These are phyloP conservation scores for Cylloceria caligata DNA, from an alignment of 2,888 invertebrate genomes.

Conservation along the genomic window DNA sequence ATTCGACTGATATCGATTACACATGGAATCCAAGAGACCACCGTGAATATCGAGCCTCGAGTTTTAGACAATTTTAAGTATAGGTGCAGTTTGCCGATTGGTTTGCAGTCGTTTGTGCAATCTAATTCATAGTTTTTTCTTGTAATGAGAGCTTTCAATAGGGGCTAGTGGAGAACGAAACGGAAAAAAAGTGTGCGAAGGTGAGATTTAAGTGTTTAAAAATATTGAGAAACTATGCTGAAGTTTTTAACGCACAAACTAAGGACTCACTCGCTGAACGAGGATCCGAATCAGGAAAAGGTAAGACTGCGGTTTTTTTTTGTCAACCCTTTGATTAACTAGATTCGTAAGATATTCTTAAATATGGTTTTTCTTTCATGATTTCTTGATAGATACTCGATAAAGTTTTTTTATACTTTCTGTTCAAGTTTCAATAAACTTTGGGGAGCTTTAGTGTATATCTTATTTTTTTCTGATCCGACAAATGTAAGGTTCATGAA, in stretches of 20 bases:
- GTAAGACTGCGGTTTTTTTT: constrained; percentile 84
- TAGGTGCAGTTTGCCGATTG: background rate
- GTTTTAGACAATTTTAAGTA: background rate
- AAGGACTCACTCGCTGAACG: constrained; percentile 94
- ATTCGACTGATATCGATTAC: background rate
- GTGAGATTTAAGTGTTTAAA: constrained; percentile 65
- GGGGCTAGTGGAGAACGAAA: background rate
- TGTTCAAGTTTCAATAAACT: background rate
- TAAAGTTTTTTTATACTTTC: background rate
- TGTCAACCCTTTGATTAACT: background rate
- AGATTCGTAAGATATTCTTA: background rate
- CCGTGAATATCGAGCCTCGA: constrained; percentile 20
- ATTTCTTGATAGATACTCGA: constrained; percentile 4
- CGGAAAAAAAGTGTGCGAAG: constrained; percentile 14
- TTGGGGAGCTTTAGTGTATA: background rate
- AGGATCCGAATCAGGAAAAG: constrained; percentile 91
- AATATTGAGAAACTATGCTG: constrained; percentile 89
- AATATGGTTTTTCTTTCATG: background rate
- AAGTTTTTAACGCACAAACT: constrained; percentile 94
- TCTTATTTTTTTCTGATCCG: no score
- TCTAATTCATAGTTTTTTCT: background rate
- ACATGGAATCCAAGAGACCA: constrained; percentile 27
- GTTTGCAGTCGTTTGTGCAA: constrained; percentile 1
- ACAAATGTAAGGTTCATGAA: no score
- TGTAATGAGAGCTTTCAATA: background rate